Evolutionary conservation across 2,888 invertebrate genomes (phyloP).

Genomic region (Lobophora halterata): DNA sequence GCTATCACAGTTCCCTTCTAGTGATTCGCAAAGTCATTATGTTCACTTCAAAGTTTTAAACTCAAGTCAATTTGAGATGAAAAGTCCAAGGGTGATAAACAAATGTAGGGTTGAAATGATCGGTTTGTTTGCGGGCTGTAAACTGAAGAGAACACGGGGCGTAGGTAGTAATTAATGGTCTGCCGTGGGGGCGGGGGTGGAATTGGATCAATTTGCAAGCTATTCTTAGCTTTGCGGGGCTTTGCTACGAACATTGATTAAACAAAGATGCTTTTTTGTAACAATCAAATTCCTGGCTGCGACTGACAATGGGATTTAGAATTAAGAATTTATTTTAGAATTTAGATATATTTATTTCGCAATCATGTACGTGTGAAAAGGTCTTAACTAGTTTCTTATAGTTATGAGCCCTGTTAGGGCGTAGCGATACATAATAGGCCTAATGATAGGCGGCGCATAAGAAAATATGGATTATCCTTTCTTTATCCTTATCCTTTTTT

Average conservation of each 20-base stretch:
- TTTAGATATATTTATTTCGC: too few relatives aligned
- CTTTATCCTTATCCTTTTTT: neutral
- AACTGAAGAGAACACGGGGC: slow-evolving; percentile 54
- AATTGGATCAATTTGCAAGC: slow-evolving; percentile 74
- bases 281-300: slow-evolving; percentile 13
- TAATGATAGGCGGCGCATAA: too few relatives aligned
- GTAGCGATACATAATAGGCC: too few relatives aligned
- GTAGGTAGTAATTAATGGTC: slow-evolving; percentile 75
- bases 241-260: slow-evolving; percentile 54
- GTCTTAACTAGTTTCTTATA: too few relatives aligned
- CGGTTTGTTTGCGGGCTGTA: slow-evolving; percentile 76
- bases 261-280: slow-evolving; percentile 30
- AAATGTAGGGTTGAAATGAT: slow-evolving; percentile 62
- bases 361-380: too few relatives aligned
- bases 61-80: slow-evolving; percentile 59
- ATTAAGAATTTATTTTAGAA: too few relatives aligned
- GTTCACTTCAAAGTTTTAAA: slow-evolving; percentile 44
- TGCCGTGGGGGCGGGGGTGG: slow-evolving; percentile 61
- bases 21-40: slow-evolving; percentile 22
- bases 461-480: too few relatives aligned
- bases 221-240: slow-evolving; percentile 58
- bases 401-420: too few relatives aligned
- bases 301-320: neutral
- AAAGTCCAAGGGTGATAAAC: slow-evolving; percentile 63
- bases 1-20: slow-evolving; percentile 19